Evolutionary conservation across 2,888 invertebrate species (phyloP).

Genomic region (Elegia similella): DNA sequence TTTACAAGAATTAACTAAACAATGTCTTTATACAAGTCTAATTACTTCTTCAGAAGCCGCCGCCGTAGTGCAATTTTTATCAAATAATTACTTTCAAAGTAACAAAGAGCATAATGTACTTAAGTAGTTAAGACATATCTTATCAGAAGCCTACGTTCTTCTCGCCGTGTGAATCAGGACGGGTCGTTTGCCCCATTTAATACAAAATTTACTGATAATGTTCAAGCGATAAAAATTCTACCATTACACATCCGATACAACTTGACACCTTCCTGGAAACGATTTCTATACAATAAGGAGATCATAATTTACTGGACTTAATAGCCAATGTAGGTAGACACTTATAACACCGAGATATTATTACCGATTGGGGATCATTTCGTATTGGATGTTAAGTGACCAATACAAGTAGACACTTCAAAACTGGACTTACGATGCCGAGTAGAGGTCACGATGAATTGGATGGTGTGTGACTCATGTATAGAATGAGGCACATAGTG

Average conservation of each 20-base stretch:
- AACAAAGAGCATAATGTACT: background rate
- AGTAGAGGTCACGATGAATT: too few relatives aligned
- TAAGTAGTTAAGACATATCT: background rate
- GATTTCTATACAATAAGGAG: background rate
- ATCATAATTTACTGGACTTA: background rate
- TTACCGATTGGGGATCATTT: background rate
- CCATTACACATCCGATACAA: background rate
- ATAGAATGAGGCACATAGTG: constrained; percentile 12
- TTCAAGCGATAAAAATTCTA: constrained; percentile 12
- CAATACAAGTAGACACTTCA: too few relatives aligned
- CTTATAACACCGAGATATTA: background rate
- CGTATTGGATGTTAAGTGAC: background rate
- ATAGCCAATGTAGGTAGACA: background rate
- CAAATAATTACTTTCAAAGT: background rate
- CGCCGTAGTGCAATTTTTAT: background rate
- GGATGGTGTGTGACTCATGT: background rate
- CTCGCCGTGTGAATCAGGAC: constrained; percentile 23
- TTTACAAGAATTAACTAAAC: background rate
- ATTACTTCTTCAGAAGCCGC: background rate
- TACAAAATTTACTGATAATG: constrained; percentile 23
- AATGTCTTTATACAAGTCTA: background rate
- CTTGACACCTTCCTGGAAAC: background rate
- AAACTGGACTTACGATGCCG: too few relatives aligned
- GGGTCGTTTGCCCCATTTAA: constrained; percentile 22
- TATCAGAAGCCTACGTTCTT: constrained; percentile 12